Evolutionary conservation across 2,113 vertebrate genomes (phyloP).

Genomic region (Gadus chalcogrammus): DNA sequence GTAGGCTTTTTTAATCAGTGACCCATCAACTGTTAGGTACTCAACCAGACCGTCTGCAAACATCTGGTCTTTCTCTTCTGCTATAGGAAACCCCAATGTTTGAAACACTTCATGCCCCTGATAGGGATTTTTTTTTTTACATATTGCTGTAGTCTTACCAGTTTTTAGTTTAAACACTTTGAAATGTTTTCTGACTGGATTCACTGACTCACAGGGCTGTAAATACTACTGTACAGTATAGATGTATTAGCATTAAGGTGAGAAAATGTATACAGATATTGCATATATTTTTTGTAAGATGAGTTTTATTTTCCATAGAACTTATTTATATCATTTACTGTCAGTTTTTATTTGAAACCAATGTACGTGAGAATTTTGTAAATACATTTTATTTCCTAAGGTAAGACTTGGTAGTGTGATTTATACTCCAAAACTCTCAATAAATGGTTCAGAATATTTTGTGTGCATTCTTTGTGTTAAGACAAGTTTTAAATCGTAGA

Average conservation of each 20-base stretch:
- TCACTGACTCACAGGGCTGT: conserved; percentile 66
- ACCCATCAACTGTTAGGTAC: conserved; percentile 63
- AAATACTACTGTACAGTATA: conserved; percentile 83
- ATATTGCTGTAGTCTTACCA: conserved; percentile 27
- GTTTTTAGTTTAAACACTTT: conserved; percentile 42
- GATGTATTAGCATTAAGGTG: conserved; percentile 81
- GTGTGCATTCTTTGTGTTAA: background rate
- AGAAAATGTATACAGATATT: conserved; percentile 93
- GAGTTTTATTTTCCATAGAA: conserved; percentile 77
- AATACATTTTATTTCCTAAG: conserved; percentile 75
- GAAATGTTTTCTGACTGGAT: conserved; percentile 74
- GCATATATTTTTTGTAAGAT: conserved; percentile 93
- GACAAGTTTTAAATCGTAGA: no score
- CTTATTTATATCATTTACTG: conserved; percentile 84
- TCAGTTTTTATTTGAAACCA: conserved; percentile 83
- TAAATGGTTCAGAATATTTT: conserved; percentile 68
- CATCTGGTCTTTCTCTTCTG: conserved; percentile 30
- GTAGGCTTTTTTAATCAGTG: conserved; percentile 56
- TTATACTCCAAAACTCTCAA: conserved; percentile 74
- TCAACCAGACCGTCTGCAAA: conserved; percentile 58
- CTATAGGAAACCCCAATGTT: conserved; percentile 25
- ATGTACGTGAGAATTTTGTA: conserved; percentile 67
- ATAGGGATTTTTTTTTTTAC: conserved; percentile 29
- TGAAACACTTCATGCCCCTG: conserved; percentile 17
- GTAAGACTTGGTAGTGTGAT: conserved; percentile 73